Evolutionary conservation across 2,888 invertebrate species (phyloP), one percentile per base, ranked within the genome.

Genomic region (Melanostoma scalare): DNA sequence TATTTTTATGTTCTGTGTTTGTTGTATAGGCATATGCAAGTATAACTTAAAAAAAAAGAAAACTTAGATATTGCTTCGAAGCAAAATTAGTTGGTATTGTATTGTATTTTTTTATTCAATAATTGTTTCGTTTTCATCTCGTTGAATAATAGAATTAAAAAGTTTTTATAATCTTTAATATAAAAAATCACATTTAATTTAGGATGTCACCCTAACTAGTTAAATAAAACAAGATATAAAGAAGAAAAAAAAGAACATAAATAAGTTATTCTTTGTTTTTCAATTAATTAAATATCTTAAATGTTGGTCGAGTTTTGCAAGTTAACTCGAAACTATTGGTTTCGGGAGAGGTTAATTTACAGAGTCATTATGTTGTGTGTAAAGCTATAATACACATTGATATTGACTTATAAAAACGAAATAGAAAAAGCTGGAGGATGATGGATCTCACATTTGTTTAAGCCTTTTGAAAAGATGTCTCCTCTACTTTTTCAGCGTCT

Each of bases 401-500:
- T 50, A 20, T 61, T 20, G 44, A 35, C n/a, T 48, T 50, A 63
- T 48, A 46, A 46, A 42, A 46, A 46, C 10, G 50, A 63, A 50
- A 50, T 50, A 63, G 31, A 38, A 50, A 50, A 63, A 63, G 20
- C 50, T 50, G 50, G 48, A 63, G 63, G 48, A 63, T 20, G 50
- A 63, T 35, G 35, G 36, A 31, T 63, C 4, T 50, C 31, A 38
- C 38, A 50, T 3, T 58, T 35, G 33, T 69, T 60, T 84, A 85
- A 69, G 75, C 38, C 48, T 86, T 86, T 68, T 85, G 73, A 80
- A 87, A 87, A 44, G 77, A 69, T 84, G 90, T 87, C 90, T 96
- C 96, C 89, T 94, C 95, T 58, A 95, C 94, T 86, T 95, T 95
- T 88, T 96, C 96, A 5, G 96, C 96, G 91, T 97, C 96, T 36